These are phyloP conservation scores for Biston betularia DNA, from an alignment of 2,888 invertebrate species.

Conservation along the genomic window DNA sequence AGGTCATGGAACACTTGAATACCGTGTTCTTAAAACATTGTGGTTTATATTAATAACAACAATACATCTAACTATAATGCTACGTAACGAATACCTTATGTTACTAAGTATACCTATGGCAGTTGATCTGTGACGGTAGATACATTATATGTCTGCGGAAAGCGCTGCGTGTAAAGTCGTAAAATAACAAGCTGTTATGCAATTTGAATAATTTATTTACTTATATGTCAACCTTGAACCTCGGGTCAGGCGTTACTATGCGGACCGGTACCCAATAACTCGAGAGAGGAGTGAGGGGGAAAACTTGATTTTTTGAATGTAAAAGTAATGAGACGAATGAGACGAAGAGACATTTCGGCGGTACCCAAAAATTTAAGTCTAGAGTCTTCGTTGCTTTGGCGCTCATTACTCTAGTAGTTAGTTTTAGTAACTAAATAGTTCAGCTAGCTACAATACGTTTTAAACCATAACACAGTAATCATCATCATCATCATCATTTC, in stretches of 20 bases:
- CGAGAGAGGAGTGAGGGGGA: conserved; percentile 16
- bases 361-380: neutral
- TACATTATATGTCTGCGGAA: conserved; percentile 28
- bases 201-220: conserved; percentile 53
- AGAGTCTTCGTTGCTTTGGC: too few relatives aligned
- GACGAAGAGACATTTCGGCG: too few relatives aligned
- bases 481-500: too few relatives aligned
- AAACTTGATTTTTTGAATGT: neutral
- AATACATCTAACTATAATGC: too few relatives aligned
- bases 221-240: conserved; percentile 54
- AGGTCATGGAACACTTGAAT: too few relatives aligned
- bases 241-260: conserved; percentile 29
- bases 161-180: conserved; percentile 52
- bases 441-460: too few relatives aligned
- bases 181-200: conserved; percentile 53
- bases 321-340: too few relatives aligned
- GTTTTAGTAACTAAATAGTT: too few relatives aligned
- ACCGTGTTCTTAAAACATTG: too few relatives aligned
- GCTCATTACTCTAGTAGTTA: neutral
- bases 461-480: too few relatives aligned
- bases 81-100: conserved; percentile 5
- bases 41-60: too few relatives aligned
- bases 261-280: conserved; percentile 14
- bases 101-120: neutral
- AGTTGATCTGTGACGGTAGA: too few relatives aligned